Evolutionary conservation across 2,888 invertebrate genomes (phyloP).

Genomic region (Cabera pusaria): DNA sequence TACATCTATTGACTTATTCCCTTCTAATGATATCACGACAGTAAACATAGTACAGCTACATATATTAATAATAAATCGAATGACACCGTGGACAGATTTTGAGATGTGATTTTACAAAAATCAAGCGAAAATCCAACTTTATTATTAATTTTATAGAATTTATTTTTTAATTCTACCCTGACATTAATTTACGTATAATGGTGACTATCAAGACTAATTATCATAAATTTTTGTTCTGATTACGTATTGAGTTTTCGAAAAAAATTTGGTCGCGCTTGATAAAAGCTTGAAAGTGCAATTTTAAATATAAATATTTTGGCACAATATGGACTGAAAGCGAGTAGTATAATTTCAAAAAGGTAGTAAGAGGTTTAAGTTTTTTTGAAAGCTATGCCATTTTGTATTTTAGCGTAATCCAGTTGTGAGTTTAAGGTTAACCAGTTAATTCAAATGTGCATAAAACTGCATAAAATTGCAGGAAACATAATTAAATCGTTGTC

Average conservation of each 20-base stretch:
- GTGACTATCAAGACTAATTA: constrained; percentile 83
- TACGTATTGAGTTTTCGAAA: constrained; percentile 58
- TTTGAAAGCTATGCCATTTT: constrained; percentile 31
- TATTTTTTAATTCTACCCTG: constrained; percentile 86
- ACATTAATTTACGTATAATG: constrained; percentile 95
- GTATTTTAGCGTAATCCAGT: constrained; percentile 33
- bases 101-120: constrained; percentile 68
- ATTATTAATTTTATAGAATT: constrained; percentile 65
- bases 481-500: constrained; percentile 40
- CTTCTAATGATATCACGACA: constrained; percentile 70
- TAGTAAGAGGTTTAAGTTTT: constrained; percentile 16
- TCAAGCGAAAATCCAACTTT: constrained; percentile 66
- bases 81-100: constrained; percentile 75
- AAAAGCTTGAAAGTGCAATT: constrained; percentile 18
- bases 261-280: constrained; percentile 39
- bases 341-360: constrained; percentile 16
- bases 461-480: constrained; percentile 40
- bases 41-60: constrained; percentile 47
- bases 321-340: constrained; percentile 71
- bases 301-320: constrained; percentile 66
- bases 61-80: constrained; percentile 44
- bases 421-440: constrained; percentile 36
- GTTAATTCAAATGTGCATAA: constrained; percentile 44
- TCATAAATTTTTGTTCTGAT: constrained; percentile 69
- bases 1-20: constrained; percentile 55